phyloP scores from a whole-genome alignment of 2,888 invertebrate genomes.

The Lycaena phlaeas region DNA sequence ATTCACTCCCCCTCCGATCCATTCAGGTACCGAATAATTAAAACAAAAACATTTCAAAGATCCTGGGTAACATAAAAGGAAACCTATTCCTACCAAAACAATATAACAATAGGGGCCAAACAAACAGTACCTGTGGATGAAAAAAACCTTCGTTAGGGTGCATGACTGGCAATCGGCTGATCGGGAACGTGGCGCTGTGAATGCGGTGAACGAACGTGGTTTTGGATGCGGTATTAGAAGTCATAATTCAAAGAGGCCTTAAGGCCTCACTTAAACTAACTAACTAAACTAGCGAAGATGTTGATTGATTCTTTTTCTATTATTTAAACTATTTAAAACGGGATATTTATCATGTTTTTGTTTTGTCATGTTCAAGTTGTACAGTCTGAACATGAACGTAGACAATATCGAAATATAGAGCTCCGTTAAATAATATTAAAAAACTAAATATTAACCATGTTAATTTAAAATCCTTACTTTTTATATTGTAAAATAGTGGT shows the following conservation, averaged over 20 bases:
- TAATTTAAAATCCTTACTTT: no score
- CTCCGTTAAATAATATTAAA: no score
- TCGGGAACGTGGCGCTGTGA: conserved; percentile 22
- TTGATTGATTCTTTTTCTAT: no score
- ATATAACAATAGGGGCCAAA: conserved; percentile 39
- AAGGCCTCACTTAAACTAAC: no score
- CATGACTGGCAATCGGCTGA: conserved; percentile 65
- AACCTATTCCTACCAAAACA: conserved; percentile 48
- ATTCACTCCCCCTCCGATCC: conserved; percentile 11
- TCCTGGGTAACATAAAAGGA: conserved; percentile 25
- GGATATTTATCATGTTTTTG: no score
- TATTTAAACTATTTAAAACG: no score
- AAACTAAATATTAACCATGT: no score
- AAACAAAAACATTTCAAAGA: conserved; percentile 14
- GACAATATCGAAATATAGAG: no score
- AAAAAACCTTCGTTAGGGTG: conserved; percentile 59
- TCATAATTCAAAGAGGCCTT: no score
- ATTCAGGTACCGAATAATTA: conserved; percentile 15
- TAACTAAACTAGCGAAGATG: background rate
- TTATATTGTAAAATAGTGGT: no score
- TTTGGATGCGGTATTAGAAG: conserved; percentile 35
- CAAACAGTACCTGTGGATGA: conserved; percentile 43
- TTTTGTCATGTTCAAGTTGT: no score
- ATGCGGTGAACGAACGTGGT: conserved; percentile 16
- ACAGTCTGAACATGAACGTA: no score